phyloP scores from a whole-genome alignment of 2,888 invertebrate genomes.

The Disparrhopalites patrizii region DNA sequence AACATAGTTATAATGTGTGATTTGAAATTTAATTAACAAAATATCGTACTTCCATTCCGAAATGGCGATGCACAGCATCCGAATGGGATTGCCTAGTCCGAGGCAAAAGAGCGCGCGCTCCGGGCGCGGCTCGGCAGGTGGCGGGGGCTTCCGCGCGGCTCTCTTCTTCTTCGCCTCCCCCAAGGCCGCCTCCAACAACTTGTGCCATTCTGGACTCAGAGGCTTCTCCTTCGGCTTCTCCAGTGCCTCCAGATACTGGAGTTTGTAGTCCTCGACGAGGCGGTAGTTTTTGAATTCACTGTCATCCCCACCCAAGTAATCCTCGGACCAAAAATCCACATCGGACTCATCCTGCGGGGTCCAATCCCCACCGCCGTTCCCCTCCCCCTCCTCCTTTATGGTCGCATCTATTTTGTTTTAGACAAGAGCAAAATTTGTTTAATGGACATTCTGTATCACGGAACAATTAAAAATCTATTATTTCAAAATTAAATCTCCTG shows the following conservation, averaged over 20 bases:
- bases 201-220: slow-evolving; percentile 11
- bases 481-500: no score
- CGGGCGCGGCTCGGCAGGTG: slow-evolving; percentile 36
- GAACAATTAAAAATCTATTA: no score
- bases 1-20: background rate
- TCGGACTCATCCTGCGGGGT: background rate
- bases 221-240: slow-evolving; percentile 9
- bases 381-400: no score
- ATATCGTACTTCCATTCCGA: slow-evolving; percentile 45
- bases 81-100: slow-evolving; percentile 41
- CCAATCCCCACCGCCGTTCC: background rate
- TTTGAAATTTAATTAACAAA: background rate
- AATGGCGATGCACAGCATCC: slow-evolving; percentile 43
- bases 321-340: slow-evolving; percentile 8
- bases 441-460: no score
- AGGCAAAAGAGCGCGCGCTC: slow-evolving; percentile 43
- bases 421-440: no score
- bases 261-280: slow-evolving; percentile 8
- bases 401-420: no score
- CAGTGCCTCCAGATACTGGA: slow-evolving; percentile 3
- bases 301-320: slow-evolving; percentile 13
- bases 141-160: slow-evolving; percentile 5
- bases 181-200: slow-evolving; percentile 1
- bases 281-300: slow-evolving; percentile 1
- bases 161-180: slow-evolving; percentile 3